Evolutionary conservation across 1,140 invertebrate genomes (phyloP), one percentile per base, ranked within the genome.

Genomic region (Papilio aristodemus): DNA sequence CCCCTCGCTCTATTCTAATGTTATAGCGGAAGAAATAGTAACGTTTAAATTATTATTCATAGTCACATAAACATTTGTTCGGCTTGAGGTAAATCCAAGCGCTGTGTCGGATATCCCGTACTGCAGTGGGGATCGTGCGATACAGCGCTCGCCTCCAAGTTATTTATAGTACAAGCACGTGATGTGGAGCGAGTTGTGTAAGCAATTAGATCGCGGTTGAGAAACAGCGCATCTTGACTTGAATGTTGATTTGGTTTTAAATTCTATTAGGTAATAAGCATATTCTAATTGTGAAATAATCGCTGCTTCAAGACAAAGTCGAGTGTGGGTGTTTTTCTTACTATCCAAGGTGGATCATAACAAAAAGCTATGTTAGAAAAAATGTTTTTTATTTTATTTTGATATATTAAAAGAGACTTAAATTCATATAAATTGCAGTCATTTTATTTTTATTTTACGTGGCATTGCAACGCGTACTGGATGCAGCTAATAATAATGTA

Each of bases 11-110:
- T 37, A 62, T 37, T 62, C 36, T 39, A 37, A 39, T 62, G 27
- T 38, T 37, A 38, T 62, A 62, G 59, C 59, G 32, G 10, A 19
- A 62, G 17, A 17, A n/a, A 59, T 25, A 58, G 57, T 9, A 59
- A 36, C 38, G 59, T 22, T 4, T 38, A 17, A 59, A 37, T 62
- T 62, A 60, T 60, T 60, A 62, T 62, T 62, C 59, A 62, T 38
- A 62, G 59, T 38, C 59, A 19, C 59, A 62, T 62, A 62, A 38
- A 62, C 36, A 38, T 62, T 62, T 62, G 59, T 62, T 39, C 36
- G 59, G 59, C 38, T 62, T 62, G 59, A 39, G 14, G 59, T n/a
- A 38, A 62, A 62, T 62, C 59, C 59, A 36, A 11, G 32, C 59
- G 36, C 59, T 36, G 36, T 59, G n/a, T 11, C 27, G 17, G 59